These are phyloP conservation scores for Agrotis clavis DNA, from an alignment of 2,888 invertebrate species.

Conservation along the genomic window DNA sequence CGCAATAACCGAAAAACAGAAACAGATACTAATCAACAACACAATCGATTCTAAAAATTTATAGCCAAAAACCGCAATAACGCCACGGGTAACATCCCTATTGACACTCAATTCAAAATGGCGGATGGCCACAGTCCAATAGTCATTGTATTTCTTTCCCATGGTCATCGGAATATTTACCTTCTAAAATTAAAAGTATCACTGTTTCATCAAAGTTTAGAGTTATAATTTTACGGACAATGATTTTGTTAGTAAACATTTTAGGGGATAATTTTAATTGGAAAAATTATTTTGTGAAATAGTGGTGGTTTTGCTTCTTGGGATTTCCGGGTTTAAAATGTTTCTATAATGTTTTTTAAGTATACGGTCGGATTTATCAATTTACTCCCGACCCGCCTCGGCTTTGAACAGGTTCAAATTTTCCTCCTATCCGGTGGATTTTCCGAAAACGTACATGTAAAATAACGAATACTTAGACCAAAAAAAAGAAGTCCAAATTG, in stretches of 20 bases:
- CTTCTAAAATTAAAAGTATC: slow-evolving; percentile 60
- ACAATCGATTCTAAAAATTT: slow-evolving; percentile 50
- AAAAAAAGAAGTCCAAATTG: no score
- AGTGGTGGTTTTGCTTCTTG: slow-evolving; percentile 26
- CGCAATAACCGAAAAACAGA: slow-evolving; percentile 20
- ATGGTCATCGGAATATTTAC: slow-evolving; percentile 60
- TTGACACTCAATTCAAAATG: slow-evolving; percentile 46
- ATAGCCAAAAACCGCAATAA: slow-evolving; percentile 24
- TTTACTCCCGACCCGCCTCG: no score
- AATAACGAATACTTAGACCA: no score
- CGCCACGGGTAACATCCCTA: slow-evolving; percentile 56
- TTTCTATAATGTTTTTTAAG: not conserved
- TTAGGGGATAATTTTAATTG: slow-evolving; percentile 59
- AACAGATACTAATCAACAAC: slow-evolving; percentile 32
- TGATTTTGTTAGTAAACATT: slow-evolving; percentile 62
- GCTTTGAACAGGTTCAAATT: no score
- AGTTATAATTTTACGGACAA: slow-evolving; percentile 68
- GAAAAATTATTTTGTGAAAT: slow-evolving; percentile 53
- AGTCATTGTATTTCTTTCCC: slow-evolving; percentile 61
- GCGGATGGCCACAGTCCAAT: slow-evolving; percentile 3
- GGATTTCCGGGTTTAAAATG: not conserved
- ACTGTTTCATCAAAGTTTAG: slow-evolving; percentile 18
- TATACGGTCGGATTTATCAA: not conserved
- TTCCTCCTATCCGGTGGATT: no score
- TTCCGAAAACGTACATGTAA: no score